Percentiles rank a stretch among this genome's conserved stretches.
phyloP scores from a whole-genome alignment of 2,888 invertebrate genomes.

The Lymantria dispar region DNA sequence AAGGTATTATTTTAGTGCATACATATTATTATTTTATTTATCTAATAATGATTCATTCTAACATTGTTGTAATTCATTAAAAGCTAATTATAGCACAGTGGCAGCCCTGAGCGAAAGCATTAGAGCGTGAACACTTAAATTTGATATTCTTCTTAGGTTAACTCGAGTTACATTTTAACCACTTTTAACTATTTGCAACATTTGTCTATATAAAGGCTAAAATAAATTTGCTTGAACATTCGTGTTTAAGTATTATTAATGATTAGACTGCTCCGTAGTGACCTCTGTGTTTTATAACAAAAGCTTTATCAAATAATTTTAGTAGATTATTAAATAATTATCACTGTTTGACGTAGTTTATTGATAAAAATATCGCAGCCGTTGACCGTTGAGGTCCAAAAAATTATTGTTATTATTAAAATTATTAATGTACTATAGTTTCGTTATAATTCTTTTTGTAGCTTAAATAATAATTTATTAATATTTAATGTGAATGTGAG shows the following conservation, averaged over 20 bases:
- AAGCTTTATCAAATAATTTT: conserved; percentile 1
- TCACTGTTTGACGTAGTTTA: conserved; percentile 52
- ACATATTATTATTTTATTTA: neutral
- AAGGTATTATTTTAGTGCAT: too few relatives aligned
- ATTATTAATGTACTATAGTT: neutral
- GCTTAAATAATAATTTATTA: neutral
- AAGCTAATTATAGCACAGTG: conserved; percentile 12
- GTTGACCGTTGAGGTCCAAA: conserved; percentile 16
- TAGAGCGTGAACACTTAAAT: conserved; percentile 49
- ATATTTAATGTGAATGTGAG: neutral
- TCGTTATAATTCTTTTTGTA: neutral
- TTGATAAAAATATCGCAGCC: conserved; percentile 36
- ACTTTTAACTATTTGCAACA: conserved; percentile 36
- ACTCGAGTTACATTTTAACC: conserved; percentile 44
- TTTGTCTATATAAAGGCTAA: conserved; percentile 32
- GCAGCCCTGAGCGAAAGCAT: conserved; percentile 42
- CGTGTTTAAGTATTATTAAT: neutral
- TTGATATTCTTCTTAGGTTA: conserved; percentile 45
- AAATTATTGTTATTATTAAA: neutral
- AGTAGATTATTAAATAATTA: conserved; percentile 19
- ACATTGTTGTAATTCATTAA: neutral
- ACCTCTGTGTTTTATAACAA: conserved; percentile 32
- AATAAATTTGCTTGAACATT: neutral
- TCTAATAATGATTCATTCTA: neutral
- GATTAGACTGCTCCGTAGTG: conserved; percentile 14